Base-by-base conservation (phyloP, 2,797 vertebrate species). In the Ara ararauna region DNA sequence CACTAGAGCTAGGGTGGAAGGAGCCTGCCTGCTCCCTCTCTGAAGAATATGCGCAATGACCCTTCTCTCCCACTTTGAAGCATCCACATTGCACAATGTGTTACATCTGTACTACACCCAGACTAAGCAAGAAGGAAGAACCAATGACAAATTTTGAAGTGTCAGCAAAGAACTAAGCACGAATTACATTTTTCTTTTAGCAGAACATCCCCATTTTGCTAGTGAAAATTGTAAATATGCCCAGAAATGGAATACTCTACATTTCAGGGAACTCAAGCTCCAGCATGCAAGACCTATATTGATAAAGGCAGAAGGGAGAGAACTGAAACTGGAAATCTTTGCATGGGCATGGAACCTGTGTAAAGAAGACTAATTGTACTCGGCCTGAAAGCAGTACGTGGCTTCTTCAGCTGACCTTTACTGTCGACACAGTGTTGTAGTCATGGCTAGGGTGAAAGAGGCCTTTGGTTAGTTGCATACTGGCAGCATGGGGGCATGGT, bases 401-500 rank as follows among this genome's bases (percentile, higher is more conserved):
- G 10, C 32, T 45, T 17, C 27, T 58, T 32, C 81, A n/a, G 32
- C n/a, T 23, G 56, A 11, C 11, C 5, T 82, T 34, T 72, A 40
- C 20, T 30, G 19, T 13, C 67, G 16, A 36, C 29, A 44, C 10
- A 14, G 4, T 2, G 4, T 32, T 51, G 32, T 24, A 19, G 14
- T 44, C 32, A 40, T 0, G 5, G 47, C 15, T 34, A 44, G n/a
- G 3, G 13, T 14, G 75, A 73, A 51, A 42, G 32, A 50, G 14
- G n/a, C 10, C 32, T 87, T 82, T 71, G 51, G 36, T 38, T 58
- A 11, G 24, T 42, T 44, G 32, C n/a, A 15, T 51, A 22, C 24
- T 48, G 62, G 34, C n/a, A 48, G 0, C 0, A 6, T 34, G 13
- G 20, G 10, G 34, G 11, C 72, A 72, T 21, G 22, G 5, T 42